phyloP scores from a whole-genome alignment of 2,113 vertebrate genomes.

The Tetrao urogallus region DNA sequence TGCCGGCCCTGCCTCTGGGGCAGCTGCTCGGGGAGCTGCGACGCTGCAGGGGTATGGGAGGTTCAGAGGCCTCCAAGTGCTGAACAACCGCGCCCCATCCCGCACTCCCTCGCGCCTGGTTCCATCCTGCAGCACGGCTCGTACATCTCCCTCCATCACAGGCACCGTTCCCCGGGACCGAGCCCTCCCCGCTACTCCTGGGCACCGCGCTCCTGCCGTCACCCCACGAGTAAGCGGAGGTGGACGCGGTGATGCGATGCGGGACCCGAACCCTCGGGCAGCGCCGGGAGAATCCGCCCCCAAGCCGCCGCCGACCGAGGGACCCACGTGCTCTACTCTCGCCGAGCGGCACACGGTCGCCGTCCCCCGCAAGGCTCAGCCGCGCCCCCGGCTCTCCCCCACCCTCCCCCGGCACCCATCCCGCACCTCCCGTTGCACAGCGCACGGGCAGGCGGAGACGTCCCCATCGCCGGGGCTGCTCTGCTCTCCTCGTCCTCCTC shows the following conservation, averaged over 20 bases:
- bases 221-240: neutral
- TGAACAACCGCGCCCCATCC: neutral
- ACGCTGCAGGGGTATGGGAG: neutral
- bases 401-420: neutral
- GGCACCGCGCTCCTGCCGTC: neutral
- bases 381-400: too few relatives aligned
- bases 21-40: neutral
- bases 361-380: neutral
- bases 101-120: too few relatives aligned
- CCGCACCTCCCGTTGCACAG: neutral
- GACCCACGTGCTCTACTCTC: neutral
- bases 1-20: neutral
- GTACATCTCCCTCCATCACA: neutral
- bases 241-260: neutral
- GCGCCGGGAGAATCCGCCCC: neutral
- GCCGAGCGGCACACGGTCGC: neutral
- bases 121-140: neutral
- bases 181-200: neutral
- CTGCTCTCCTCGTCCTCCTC: neutral
- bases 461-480: neutral
- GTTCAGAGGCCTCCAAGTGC: neutral
- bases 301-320: neutral
- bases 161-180: rapidly evolving
- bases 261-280: neutral
- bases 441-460: too few relatives aligned